A percentile compares a stretch with the other conserved stretches of the same genome.
Evolutionary conservation across 2,888 invertebrate genomes (phyloP).

Genomic region (Agonopterix subpropinquella): DNA sequence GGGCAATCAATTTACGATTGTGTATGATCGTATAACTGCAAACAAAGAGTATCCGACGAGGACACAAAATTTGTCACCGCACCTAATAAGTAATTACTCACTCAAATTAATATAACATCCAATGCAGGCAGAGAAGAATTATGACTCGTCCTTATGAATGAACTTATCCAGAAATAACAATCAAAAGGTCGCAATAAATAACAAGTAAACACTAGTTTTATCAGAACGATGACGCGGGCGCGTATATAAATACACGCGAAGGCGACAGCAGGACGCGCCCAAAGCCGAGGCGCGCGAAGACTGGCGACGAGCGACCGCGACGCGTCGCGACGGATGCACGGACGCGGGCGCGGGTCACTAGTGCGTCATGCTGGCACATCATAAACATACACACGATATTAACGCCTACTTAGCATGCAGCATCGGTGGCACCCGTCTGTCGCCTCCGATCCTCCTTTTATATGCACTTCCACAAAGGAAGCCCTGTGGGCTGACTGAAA

Average conservation of each 20-base stretch:
- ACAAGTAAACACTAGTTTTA: conserved; percentile 5
- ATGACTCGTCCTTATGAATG: conserved; percentile 3
- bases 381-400: conserved; percentile 43
- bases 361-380: conserved; percentile 52
- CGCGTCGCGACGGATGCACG: conserved; percentile 38
- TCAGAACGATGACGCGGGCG: conserved; percentile 46
- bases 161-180: conserved; percentile 1
- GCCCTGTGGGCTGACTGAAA: background rate
- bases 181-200: conserved; percentile 1
- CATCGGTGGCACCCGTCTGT: conserved; percentile 28
- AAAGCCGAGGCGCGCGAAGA: conserved; percentile 49
- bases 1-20: no score
- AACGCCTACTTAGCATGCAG: conserved; percentile 52
- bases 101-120: background rate
- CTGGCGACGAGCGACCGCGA: conserved; percentile 34
- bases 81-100: background rate
- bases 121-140: background rate
- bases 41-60: background rate
- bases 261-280: conserved; percentile 69
- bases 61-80: background rate
- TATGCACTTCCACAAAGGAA: background rate
- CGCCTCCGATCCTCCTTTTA: conserved; percentile 4
- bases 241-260: conserved; percentile 60
- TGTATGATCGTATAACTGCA: background rate
- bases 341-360: conserved; percentile 31